Percentiles rank a stretch among this genome's conserved stretches.
Evolutionary conservation across 2,113 vertebrate species (phyloP).

Genomic region (Pangasianodon gigas): DNA sequence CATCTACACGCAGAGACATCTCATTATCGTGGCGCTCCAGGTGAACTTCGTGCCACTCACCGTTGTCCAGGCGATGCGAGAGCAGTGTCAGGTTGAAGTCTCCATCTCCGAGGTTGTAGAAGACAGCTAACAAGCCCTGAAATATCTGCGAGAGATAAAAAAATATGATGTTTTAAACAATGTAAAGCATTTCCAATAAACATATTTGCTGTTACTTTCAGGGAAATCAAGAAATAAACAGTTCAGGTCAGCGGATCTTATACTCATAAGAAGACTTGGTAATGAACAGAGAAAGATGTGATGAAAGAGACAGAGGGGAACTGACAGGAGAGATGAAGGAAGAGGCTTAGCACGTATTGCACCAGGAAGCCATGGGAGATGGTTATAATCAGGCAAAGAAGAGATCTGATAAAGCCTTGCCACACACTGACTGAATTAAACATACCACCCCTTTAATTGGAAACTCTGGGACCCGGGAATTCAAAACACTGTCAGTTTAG

Average conservation of each 20-base stretch:
- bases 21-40: slow-evolving; percentile 85
- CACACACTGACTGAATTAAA: slow-evolving; percentile 67
- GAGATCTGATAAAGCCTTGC: slow-evolving; percentile 56
- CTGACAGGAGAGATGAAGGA: slow-evolving; percentile 1
- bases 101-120: slow-evolving; percentile 87
- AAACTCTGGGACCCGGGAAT: slow-evolving; percentile 71
- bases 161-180: neutral
- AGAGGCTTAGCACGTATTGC: slow-evolving; percentile 21
- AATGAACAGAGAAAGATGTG: slow-evolving; percentile 4
- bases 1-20: slow-evolving; percentile 80
- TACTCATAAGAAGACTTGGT: neutral
- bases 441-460: slow-evolving; percentile 73
- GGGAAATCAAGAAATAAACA: slow-evolving; percentile 12
- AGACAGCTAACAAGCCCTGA: slow-evolving; percentile 78
- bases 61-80: slow-evolving; percentile 81
- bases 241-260: neutral
- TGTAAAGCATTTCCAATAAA: neutral
- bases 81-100: slow-evolving; percentile 79
- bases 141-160: slow-evolving; percentile 69
- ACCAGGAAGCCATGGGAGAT: slow-evolving; percentile 1
- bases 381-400: slow-evolving; percentile 62
- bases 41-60: slow-evolving; percentile 84
- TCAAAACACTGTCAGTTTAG: slow-evolving; percentile 61
- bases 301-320: slow-evolving; percentile 15
- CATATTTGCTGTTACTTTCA: slow-evolving; percentile 3